Percentiles rank a stretch among this genome's conserved stretches.
These are phyloP conservation scores for Malthinus seriepunctatus DNA, from an alignment of 2,888 invertebrate species.

Conservation along the genomic window DNA sequence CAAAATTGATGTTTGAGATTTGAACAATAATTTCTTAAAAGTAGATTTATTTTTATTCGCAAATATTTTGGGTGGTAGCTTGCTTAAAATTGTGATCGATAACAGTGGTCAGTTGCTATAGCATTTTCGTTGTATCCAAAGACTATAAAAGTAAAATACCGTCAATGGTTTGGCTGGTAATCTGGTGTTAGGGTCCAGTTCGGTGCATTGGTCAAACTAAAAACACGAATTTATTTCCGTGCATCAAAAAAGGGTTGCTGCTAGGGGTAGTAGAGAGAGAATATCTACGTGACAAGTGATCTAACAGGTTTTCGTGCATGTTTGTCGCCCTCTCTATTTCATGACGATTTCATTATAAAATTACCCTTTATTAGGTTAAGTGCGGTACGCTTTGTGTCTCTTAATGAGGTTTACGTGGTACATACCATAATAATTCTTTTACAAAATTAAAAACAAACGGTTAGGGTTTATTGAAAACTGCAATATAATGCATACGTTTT, in stretches of 20 bases:
- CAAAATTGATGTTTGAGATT: no score
- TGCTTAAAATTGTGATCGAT: no score
- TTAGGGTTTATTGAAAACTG: slow-evolving; percentile 12
- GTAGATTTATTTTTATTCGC: no score
- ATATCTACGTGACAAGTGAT: slow-evolving; percentile 28
- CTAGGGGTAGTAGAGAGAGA: slow-evolving; percentile 6
- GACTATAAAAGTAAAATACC: not conserved
- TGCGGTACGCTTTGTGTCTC: slow-evolving; percentile 16
- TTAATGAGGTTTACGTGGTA: slow-evolving; percentile 18
- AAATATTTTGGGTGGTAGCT: no score
- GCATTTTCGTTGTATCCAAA: not conserved
- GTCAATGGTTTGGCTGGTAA: not conserved
- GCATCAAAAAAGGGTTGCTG: slow-evolving; percentile 2
- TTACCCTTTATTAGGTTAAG: slow-evolving; percentile 27
- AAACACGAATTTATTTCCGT: slow-evolving; percentile 8
- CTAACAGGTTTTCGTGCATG: slow-evolving; percentile 25
- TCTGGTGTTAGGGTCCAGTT: not conserved
- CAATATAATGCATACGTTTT: slow-evolving; percentile 2
- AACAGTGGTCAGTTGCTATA: no score
- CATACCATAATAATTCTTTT: slow-evolving; percentile 4
- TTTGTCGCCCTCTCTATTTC: slow-evolving; percentile 23
- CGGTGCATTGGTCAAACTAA: slow-evolving; percentile 13
- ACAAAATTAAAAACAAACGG: slow-evolving; percentile 13
- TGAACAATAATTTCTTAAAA: no score
- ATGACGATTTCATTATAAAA: slow-evolving; percentile 27